Conservation (phyloP, 1,140 invertebrate species). For the Achroia grisella region DNA sequence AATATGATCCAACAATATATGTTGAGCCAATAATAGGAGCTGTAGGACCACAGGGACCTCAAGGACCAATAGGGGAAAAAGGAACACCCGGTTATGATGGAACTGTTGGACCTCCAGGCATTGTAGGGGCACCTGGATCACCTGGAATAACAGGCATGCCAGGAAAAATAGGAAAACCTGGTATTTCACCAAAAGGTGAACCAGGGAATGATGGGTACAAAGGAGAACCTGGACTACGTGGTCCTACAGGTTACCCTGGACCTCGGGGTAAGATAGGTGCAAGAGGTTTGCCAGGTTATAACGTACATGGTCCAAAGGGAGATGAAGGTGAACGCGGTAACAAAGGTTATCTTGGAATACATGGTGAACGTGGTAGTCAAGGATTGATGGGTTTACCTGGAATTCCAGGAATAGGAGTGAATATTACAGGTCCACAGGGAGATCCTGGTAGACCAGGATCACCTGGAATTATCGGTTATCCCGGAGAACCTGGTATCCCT, state of each 20-base stretch:
- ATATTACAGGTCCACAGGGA: background rate
- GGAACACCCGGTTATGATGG: slow-evolving; percentile 59
- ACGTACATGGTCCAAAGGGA: slow-evolving; percentile 77
- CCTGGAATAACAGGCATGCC: slow-evolving; percentile 75
- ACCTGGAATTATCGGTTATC: slow-evolving; percentile 73
- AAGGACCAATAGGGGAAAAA: slow-evolving; percentile 56
- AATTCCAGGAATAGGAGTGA: slow-evolving; percentile 73
- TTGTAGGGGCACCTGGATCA: slow-evolving; percentile 75
- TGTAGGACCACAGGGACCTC: slow-evolving; percentile 78
- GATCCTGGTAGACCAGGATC: slow-evolving; percentile 74
- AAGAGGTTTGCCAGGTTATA: slow-evolving; percentile 79
- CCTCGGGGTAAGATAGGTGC: slow-evolving; percentile 74
- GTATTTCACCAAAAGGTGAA: slow-evolving; percentile 80
- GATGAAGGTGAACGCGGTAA: slow-evolving; percentile 65
- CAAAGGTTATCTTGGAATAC: slow-evolving; percentile 76
- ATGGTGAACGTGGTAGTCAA: slow-evolving; percentile 79
- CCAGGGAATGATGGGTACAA: slow-evolving; percentile 79
- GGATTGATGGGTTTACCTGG: slow-evolving; percentile 79
- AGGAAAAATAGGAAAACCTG: slow-evolving; percentile 73
- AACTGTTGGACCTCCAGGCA: slow-evolving; percentile 76
- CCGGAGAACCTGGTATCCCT: slow-evolving; percentile 68
- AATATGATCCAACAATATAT: slow-evolving; percentile 82
- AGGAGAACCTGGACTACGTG: slow-evolving; percentile 76
- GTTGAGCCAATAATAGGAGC: slow-evolving; percentile 79
- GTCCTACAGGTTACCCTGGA: slow-evolving; percentile 74